Base-by-base conservation (phyloP, 1,140 invertebrate genomes). In the Macrotrachela quadricornifera region DNA sequence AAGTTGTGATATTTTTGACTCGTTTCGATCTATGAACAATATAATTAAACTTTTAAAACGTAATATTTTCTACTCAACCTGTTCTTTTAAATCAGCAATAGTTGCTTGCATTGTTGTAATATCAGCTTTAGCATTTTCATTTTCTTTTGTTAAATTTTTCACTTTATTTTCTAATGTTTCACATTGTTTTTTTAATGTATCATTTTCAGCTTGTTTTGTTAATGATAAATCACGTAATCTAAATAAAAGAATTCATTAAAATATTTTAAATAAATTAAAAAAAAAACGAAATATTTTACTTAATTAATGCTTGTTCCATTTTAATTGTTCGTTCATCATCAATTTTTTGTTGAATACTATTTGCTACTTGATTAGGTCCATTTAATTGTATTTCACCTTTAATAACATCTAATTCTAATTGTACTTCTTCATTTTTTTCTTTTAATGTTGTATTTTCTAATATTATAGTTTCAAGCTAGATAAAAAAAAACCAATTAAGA, bases 291-390 rank as follows among this genome's bases (percentile, higher is more conserved):
- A 15, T 3, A n/a, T 56, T 63, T 59, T 60, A 77, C 76, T 77
- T 81, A 8, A 95, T 83, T 4, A 95, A 73, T 2, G 88, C 92
- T 63, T 96, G 90, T 42, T 85, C 78, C 45, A 92, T 70, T 43
- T 86, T 75, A 38, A 79, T 76, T 71, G 94, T 96, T 70, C 95
- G 88, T 59, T 91, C 85, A 66, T 92, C 82, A 18, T 94, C 71
- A 70, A 95, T 87, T 62, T 91, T 87, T 48, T 90, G 74, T 71
- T 94, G 83, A 63, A 82, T 87, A 40, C 76, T 77, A 3, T 80
- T 77, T 6, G 75, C 71, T 17, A 68, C 71, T 44, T 74, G 73
- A 42, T 68, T 71, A 15, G 61, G 61, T 21, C 67, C 65, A 67
- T 53, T 53, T 10, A 53, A 13, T 47, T 53, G 44, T 13, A 92